Percentiles rank a stretch among this genome's conserved stretches.
These are phyloP conservation scores for Tetrax tetrax DNA, from an alignment of 2,113 vertebrate species.

Conservation along the genomic window DNA sequence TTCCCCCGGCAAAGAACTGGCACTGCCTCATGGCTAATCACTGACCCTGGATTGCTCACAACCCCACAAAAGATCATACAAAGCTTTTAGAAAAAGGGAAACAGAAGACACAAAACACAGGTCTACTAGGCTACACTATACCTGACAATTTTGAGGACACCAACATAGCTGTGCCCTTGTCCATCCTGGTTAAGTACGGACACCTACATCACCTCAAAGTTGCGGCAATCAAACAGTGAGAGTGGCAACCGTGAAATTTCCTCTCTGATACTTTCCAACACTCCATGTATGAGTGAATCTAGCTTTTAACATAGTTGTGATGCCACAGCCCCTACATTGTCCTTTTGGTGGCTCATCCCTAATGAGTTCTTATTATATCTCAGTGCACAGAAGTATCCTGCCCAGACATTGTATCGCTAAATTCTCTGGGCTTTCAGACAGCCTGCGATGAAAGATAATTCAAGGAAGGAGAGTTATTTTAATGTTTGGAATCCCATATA, in stretches of 20 bases:
- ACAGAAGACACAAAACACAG: not conserved
- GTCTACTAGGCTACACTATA: not conserved
- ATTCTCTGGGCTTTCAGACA: constrained; percentile 57
- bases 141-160: not conserved
- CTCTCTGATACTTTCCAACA: not conserved
- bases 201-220: not conserved
- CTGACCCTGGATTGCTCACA: not conserved
- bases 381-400: constrained; percentile 19
- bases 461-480: constrained; percentile 53
- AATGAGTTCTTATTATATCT: constrained; percentile 53
- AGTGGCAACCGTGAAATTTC: not conserved
- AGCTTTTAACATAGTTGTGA: constrained; percentile 28
- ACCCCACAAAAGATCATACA: not conserved
- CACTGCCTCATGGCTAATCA: not conserved
- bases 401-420: constrained; percentile 54
- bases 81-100: constrained; percentile 13
- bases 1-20: not conserved
- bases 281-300: not conserved
- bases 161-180: not conserved
- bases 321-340: not conserved
- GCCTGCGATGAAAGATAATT: constrained; percentile 45
- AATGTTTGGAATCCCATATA: constrained; percentile 54
- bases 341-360: not conserved
- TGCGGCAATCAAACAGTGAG: not conserved
- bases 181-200: not conserved